A percentile compares a stretch with the other conserved stretches of the same genome.
Evolutionary conservation across 1,140 invertebrate genomes (phyloP).

Genomic region (Drosophila guanche): DNA sequence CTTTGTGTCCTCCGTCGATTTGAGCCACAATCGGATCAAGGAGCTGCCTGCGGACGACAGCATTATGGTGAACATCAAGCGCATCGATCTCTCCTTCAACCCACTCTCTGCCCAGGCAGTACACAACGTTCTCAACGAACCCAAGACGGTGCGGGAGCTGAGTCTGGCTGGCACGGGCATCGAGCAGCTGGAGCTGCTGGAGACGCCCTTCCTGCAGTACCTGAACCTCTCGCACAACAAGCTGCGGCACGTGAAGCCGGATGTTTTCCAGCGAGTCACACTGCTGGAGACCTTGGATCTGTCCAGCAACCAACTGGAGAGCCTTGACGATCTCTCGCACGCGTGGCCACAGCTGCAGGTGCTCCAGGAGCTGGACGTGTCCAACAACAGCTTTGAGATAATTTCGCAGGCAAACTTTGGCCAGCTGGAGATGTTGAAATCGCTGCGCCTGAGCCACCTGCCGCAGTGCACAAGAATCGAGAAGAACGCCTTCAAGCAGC

Average conservation of each 20-base stretch:
- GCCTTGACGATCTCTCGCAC: conserved; percentile 85
- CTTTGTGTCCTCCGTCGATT: conserved; percentile 90
- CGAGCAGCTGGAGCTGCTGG: conserved; percentile 87
- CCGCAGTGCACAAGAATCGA: conserved; percentile 90
- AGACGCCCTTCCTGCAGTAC: conserved; percentile 92
- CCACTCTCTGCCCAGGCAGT: conserved; percentile 90
- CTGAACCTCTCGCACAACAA: conserved; percentile 93
- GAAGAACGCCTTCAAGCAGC: conserved; percentile 90
- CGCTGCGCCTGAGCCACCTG: conserved; percentile 88
- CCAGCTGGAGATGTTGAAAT: conserved; percentile 87
- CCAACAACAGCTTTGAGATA: conserved; percentile 89
- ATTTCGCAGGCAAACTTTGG: conserved; percentile 90
- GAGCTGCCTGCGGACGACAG: conserved; percentile 92
- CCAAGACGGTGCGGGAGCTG: conserved; percentile 92
- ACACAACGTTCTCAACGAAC: conserved; percentile 91
- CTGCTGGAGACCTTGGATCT: conserved; percentile 91
- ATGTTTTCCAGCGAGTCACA: conserved; percentile 90
- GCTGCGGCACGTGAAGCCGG: conserved; percentile 87
- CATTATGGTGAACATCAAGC: conserved; percentile 94
- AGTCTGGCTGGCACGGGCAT: conserved; percentile 92
- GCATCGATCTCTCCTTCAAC: conserved; percentile 93
- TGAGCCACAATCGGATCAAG: conserved; percentile 90
- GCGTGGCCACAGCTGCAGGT: conserved; percentile 88
- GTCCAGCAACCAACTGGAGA: conserved; percentile 89
- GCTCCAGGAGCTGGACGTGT: conserved; percentile 89